phyloP scores from a whole-genome alignment of 2,113 vertebrate genomes.

The Mola mola region DNA sequence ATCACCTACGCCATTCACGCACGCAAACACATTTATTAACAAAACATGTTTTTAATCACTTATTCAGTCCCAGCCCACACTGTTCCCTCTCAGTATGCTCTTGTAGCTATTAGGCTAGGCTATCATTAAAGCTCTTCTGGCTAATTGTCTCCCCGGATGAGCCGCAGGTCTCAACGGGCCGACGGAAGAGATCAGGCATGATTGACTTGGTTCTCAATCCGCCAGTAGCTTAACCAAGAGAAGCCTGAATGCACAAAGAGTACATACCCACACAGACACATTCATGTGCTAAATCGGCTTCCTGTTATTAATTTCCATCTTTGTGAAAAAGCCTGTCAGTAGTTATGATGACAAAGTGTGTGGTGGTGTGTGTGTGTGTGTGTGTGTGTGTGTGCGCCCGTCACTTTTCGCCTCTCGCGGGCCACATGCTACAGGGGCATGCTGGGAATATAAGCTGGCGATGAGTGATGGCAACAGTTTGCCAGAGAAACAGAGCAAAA shows the following conservation, averaged over 20 bases:
- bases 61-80: conserved; percentile 29
- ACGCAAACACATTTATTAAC: conserved; percentile 20
- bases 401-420: conserved; percentile 48
- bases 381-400: conserved; percentile 20
- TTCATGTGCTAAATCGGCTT: conserved; percentile 23
- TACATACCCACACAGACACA: conserved; percentile 1
- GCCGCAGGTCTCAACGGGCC: conserved; percentile 61
- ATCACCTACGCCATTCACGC: conserved; percentile 9
- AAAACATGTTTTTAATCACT: conserved; percentile 55
- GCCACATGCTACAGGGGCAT: conserved; percentile 69
- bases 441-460: conserved; percentile 56
- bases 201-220: conserved; percentile 63
- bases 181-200: conserved; percentile 47
- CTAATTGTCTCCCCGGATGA: conserved; percentile 75
- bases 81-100: conserved; percentile 34
- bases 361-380: conserved; percentile 9
- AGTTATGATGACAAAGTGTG: conserved; percentile 13
- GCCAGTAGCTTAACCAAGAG: conserved; percentile 39
- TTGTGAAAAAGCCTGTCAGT: conserved; percentile 52
- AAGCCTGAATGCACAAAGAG: no score
- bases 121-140: conserved; percentile 72
- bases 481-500: conserved; percentile 43
- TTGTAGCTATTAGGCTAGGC: conserved; percentile 64
- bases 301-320: conserved; percentile 48
- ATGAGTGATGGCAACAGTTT: conserved; percentile 69